Conservation (phyloP, 2,797 vertebrate genomes). For the Melanotaenia pygmaea region DNA sequence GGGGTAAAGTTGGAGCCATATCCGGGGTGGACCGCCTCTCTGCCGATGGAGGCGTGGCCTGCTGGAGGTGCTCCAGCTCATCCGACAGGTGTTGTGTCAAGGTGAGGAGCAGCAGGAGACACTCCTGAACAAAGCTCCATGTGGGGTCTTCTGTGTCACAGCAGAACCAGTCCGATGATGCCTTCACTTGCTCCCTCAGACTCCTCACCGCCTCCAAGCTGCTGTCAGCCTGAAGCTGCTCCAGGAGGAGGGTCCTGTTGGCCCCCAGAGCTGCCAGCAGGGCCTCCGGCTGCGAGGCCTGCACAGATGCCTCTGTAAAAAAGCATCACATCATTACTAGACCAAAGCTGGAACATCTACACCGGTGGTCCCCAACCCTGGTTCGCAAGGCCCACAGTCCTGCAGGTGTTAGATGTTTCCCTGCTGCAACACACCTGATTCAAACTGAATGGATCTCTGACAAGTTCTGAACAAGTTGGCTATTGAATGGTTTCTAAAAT, state of each 20-base stretch:
- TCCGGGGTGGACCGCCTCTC: conserved; percentile 74
- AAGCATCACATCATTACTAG: conserved; percentile 9
- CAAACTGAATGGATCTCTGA: no score
- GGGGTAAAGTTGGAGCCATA: conserved; percentile 85
- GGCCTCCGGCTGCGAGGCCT: conserved; percentile 73
- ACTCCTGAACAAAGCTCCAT: conserved; percentile 87
- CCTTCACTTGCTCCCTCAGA: conserved; percentile 50
- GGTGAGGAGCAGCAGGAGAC: conserved; percentile 85
- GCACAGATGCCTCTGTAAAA: conserved; percentile 69
- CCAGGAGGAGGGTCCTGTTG: conserved; percentile 78
- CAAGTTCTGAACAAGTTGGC: no score
- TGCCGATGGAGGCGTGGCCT: conserved; percentile 24
- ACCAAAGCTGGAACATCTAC: neutral
- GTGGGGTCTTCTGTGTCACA: conserved; percentile 70
- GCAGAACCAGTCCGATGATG: conserved; percentile 68
- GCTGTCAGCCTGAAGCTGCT: conserved; percentile 73
- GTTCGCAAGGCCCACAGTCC: no score
- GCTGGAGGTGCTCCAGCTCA: conserved; percentile 77
- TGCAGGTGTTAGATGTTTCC: no score
- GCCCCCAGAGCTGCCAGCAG: conserved; percentile 78
- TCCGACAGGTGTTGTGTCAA: conserved; percentile 80
- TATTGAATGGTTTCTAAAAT: no score
- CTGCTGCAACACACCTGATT: no score
- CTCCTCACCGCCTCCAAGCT: conserved; percentile 59
- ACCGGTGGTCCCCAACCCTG: no score